Base-by-base conservation (phyloP, 1,140 invertebrate species). In the Hylaeus anthracinus region DNA sequence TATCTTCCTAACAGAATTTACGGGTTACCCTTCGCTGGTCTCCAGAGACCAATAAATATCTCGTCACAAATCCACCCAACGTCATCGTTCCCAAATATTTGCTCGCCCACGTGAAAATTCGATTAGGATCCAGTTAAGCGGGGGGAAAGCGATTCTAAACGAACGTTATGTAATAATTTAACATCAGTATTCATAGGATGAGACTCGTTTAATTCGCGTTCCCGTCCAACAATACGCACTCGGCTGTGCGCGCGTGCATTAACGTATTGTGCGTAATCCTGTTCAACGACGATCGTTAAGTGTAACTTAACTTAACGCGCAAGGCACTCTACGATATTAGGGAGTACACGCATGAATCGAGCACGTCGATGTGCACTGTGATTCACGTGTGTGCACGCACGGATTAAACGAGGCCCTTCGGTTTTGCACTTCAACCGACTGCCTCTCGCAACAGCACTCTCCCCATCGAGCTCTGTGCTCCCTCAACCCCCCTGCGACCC, bases 261-360 rank as follows among this genome's bases (percentile, higher is more conserved):
- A 81, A 74, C 71, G 43, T 61, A 48, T 79, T 56, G 53, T 73
- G 66, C 70, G 61, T 79, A 73, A 79, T 79, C 77, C 77, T 65
- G 77, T 73, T 79, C 70, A 66, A 79, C 77, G 70, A 73, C 70
- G 51, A 73, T 73, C 70, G 61, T 73, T 73, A 58, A 79, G 77
- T 73, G 77, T 79, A 79, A 79, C 65, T 81, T 81, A 81, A 81
- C 72, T 81, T 76, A 70, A 75, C 72, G 79, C 79, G 79, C 75
- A 61, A 81, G 63, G 79, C 79, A 75, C 64, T 71, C 70, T 48
- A 79, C 39, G 77, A 79, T 79, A 79, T 79, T 79, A 79, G 71
- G 51, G 53, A 15, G n/a, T 6, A 41, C 69, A 61, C 51, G 60
- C 72, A 45, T 56, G 71, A 48, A 69, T 37, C 45, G 64, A 61